A percentile compares a stretch with the other conserved stretches of the same genome.
phyloP scores from a whole-genome alignment of 2,797 vertebrate genomes.

The Delichon dasypus region DNA sequence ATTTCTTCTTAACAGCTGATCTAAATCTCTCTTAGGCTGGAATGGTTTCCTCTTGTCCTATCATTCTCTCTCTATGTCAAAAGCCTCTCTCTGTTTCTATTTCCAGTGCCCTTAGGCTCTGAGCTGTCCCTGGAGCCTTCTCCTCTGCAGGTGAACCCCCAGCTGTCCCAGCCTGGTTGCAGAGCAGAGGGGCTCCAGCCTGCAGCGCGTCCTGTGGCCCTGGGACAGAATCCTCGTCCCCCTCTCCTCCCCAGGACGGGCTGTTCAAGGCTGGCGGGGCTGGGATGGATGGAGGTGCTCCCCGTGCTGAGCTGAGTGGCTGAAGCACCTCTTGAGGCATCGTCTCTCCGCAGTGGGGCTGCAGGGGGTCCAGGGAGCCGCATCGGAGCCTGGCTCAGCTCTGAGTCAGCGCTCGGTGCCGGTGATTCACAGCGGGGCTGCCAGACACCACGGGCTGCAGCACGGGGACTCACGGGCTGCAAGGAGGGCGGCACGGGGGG shows the following conservation, averaged over 20 bases:
- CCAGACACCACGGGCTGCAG: not conserved
- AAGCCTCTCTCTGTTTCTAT: not conserved
- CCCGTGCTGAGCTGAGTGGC: not conserved
- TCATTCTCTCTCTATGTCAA: not conserved
- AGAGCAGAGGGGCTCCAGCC: not conserved
- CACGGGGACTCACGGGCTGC: not conserved
- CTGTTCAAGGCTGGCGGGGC: accelerated
- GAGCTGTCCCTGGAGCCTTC: not conserved
- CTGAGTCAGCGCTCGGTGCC: not conserved
- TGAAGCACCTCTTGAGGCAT: not conserved
- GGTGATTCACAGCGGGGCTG: not conserved
- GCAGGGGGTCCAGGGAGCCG: not conserved
- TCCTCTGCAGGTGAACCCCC: not conserved
- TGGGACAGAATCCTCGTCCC: not conserved
- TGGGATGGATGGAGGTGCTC: not conserved
- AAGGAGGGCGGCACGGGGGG: not conserved
- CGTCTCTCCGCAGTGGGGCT: not conserved
- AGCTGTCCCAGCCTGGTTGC: not conserved
- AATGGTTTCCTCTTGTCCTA: not conserved
- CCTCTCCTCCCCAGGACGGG: not conserved
- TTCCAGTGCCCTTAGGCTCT: not conserved
- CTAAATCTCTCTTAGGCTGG: not conserved
- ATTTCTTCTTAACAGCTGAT: not conserved
- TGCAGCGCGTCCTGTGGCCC: not conserved
- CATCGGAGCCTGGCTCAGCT: not conserved